Evolutionary conservation across 2,888 invertebrate species (phyloP), one percentile per base, ranked within the genome.

Genomic region (Dicyrtoma fusca): DNA sequence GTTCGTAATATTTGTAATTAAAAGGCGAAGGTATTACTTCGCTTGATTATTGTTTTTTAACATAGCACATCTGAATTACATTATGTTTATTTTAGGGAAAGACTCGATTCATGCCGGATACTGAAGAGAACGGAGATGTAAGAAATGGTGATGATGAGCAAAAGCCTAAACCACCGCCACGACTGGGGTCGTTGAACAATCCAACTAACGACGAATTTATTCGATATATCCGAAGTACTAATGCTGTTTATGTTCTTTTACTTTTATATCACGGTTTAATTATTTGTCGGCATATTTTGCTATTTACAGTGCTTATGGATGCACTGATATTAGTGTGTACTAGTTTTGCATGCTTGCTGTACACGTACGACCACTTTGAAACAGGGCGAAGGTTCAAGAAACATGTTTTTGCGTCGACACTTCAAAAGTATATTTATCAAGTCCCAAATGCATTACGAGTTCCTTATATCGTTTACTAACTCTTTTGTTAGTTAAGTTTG

Each of bases 91-190:
- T 34, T 21, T 69, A 80, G 80, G 80, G 80, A 3, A 75, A 76
- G n/a, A 78, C 75, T 55, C 76, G 75, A 10, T 80, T 80, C 63
- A 69, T 76, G 44, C 66, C 77, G 1, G 80, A 80, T 72, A 75
- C 73, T 1, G 73, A 69, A 11, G 26, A 23, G 6, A 68, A 51
- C n/a, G 71, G 65, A 10, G 25, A 66, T 0, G 76, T 77, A 64
- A 74, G 19, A n/a, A n/a, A n/a, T n/a, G n/a, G n/a, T 10, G 17
- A 47, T 13, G 62, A 62, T 3, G 42, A 63, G n/a, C 61, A 25
- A 17, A 51, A 62, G 25, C 68, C 66, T 11, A 55, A 72, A 61
- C 51, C 59, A 19, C 71, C 71, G n/a, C 45, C 57, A 23, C 47
- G 34, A 26, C 5, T n/a, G 11, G 62, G 21, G 14, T 62, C 62